Conservation (phyloP, 2,888 invertebrate genomes). For the Deroplatys truncata region DNA sequence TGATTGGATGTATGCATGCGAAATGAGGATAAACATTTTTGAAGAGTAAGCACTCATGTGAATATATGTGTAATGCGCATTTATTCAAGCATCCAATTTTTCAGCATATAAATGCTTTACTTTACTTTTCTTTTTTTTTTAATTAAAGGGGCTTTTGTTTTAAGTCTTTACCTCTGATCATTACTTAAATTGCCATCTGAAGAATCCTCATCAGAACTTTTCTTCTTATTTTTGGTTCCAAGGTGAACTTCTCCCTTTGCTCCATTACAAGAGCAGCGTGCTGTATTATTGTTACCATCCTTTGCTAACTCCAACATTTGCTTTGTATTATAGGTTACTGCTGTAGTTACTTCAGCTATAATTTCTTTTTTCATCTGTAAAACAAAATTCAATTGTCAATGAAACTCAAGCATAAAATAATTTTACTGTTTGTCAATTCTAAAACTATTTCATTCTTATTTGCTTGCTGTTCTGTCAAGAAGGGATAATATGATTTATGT, state of each 20-base stretch:
- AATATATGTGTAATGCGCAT: too few relatives aligned
- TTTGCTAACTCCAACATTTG: slow-evolving; percentile 14
- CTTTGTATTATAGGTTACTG: slow-evolving; percentile 31
- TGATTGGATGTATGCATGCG: too few relatives aligned
- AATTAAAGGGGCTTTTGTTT: not conserved
- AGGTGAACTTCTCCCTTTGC: not conserved
- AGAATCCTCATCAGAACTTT: slow-evolving; percentile 26
- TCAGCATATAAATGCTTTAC: not conserved
- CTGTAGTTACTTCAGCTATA: slow-evolving; percentile 33
- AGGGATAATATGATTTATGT: too few relatives aligned
- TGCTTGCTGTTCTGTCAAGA: too few relatives aligned
- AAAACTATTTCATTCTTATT: too few relatives aligned
- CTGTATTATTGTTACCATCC: not conserved
- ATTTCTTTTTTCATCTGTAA: slow-evolving; percentile 37
- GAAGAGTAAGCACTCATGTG: too few relatives aligned
- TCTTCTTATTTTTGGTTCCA: slow-evolving; percentile 26
- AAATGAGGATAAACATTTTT: too few relatives aligned
- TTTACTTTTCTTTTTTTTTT: not conserved
- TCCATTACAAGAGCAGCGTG: slow-evolving; percentile 7
- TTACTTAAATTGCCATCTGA: slow-evolving; percentile 26
- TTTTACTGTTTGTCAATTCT: too few relatives aligned
- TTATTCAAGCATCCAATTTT: too few relatives aligned
- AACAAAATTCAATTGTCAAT: not conserved
- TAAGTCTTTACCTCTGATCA: slow-evolving; percentile 23
- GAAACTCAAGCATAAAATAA: too few relatives aligned